Evolutionary conservation across 2,888 invertebrate genomes (phyloP), one percentile per base, ranked within the genome.

Genomic region (Macrophya alboannulata): DNA sequence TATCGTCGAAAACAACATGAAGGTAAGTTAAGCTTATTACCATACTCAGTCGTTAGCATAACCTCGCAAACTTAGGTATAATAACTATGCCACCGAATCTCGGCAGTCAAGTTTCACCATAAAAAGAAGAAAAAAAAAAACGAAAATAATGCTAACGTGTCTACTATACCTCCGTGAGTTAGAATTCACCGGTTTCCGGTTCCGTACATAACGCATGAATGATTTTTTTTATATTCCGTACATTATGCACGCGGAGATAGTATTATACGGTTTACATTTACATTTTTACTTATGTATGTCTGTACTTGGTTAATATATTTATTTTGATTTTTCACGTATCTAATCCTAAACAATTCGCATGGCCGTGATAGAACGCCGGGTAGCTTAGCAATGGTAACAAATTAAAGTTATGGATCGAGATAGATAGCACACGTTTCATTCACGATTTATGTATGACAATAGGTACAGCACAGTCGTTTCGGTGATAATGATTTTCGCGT

Each of bases 1-100:
- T 93, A 94, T 99, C 89, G 99, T 99, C 89, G 97, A 98, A 93
- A 96, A 99, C 94, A 99, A 99, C 93, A 97, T 96, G 95, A 96
- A 97, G 98, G 99, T 99, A 95, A 96, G 95, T 94, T 21, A 25
- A 31, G 37, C 68, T 31, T 31, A 1, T 4, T 10, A 37, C 37
- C 15, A 12, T n/a, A 74, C 17, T 10, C 43, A 45, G 5, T 3
- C 21, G 25, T 15, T 4, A 5, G 45, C 4, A 62, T 62, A 62
- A 62, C 62, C 62, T 62, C 68, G 68, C 37, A 37, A 37, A 68
- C 31, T 37, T 31, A 31, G 31, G 17, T 4, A 37, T 31, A 31
- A 31, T 68, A 21, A 62, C 10, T 25, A 62, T 21, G 12, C 25
- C 21, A 25, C 25, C 25, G 4, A 21, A 12, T 31, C 12, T 31